Evolutionary conservation across 2,888 invertebrate species (phyloP).

Genomic region (Idaea biselata): DNA sequence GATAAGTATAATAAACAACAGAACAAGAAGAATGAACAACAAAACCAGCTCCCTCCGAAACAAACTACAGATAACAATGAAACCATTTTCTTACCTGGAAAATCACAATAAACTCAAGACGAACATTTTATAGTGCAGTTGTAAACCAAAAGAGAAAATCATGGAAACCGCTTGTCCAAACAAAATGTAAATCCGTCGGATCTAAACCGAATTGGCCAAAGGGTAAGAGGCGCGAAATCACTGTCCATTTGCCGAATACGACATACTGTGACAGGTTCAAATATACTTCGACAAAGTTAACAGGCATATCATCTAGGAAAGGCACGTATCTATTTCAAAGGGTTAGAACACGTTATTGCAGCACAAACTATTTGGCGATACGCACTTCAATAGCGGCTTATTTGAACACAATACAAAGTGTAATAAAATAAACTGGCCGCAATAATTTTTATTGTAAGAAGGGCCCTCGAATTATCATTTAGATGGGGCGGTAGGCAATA

Average conservation of each 20-base stretch:
- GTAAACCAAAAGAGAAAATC: slow-evolving; percentile 28
- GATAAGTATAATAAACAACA: not conserved
- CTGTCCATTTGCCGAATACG: slow-evolving; percentile 54
- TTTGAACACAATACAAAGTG: slow-evolving; percentile 74
- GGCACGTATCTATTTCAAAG: slow-evolving; percentile 8
- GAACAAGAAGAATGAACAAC: not conserved
- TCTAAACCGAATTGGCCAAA: slow-evolving; percentile 58
- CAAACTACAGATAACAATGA: not conserved
- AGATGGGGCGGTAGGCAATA: slow-evolving; percentile 75
- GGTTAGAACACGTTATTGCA: slow-evolving; percentile 25
- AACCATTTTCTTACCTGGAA: not conserved
- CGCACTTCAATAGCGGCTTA: slow-evolving; percentile 34
- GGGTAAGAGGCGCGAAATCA: slow-evolving; percentile 57
- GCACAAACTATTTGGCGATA: slow-evolving; percentile 28
- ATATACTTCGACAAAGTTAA: slow-evolving; percentile 24
- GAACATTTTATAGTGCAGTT: not conserved
- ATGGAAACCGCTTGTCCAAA: slow-evolving; percentile 32
- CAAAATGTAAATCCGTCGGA: slow-evolving; percentile 53
- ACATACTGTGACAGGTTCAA: slow-evolving; percentile 48
- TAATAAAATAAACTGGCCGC: slow-evolving; percentile 79
- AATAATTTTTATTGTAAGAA: slow-evolving; percentile 79
- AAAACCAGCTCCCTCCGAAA: not conserved
- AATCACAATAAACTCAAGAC: slow-evolving; percentile 1
- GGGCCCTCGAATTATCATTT: slow-evolving; percentile 77
- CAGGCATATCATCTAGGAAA: slow-evolving; percentile 12